Conservation (phyloP, 2,888 invertebrate species). For the Dicycla oo region DNA sequence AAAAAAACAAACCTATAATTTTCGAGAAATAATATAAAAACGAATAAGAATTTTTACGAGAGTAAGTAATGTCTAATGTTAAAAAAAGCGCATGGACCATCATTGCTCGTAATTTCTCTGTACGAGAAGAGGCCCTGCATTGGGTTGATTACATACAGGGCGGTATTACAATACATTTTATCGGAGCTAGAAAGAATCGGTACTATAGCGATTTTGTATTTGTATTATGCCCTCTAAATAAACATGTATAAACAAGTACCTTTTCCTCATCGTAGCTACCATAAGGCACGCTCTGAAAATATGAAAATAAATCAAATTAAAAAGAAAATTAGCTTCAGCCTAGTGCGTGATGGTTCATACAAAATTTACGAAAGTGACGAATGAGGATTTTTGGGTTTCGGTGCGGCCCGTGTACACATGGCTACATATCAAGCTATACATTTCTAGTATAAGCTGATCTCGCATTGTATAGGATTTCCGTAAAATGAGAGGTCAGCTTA, state of each 20-base stretch:
- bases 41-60: no score
- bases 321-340: not conserved
- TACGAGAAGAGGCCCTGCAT: not conserved
- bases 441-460: no score
- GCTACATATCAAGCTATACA: no score
- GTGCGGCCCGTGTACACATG: no score
- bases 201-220: slow-evolving; percentile 1
- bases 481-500: no score
- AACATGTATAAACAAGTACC: slow-evolving; percentile 68
- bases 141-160: no score
- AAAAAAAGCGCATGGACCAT: not conserved
- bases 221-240: not conserved
- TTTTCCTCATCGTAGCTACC: slow-evolving; percentile 72
- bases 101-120: not conserved
- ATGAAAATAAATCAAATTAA: slow-evolving; percentile 12
- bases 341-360: not conserved
- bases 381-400: no score
- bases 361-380: no score
- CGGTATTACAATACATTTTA: not conserved
- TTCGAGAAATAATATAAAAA: no score
- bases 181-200: slow-evolving; percentile 1
- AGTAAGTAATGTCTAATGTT: no score
- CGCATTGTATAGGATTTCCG: no score
- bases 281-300: slow-evolving; percentile 77
- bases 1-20: not conserved